phyloP scores from a whole-genome alignment of 2,888 invertebrate genomes.

The Silvanus unidentatus region DNA sequence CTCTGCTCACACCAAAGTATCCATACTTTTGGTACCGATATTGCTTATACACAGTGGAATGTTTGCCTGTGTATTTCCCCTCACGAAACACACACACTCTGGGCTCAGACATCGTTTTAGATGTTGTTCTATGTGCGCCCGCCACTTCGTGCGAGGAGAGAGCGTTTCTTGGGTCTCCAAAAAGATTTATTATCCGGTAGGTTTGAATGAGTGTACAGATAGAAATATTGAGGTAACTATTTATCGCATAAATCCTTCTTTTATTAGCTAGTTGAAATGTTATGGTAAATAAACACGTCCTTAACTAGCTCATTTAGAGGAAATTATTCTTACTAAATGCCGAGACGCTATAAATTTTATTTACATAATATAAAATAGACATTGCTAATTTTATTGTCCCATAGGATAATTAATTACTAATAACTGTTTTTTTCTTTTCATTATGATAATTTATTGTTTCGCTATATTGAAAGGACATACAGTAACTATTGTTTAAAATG shows the following conservation, averaged over 20 bases:
- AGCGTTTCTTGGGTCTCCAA: slow-evolving; percentile 23
- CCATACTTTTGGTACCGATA: neutral
- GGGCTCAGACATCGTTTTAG: neutral
- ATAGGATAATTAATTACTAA: too few species aligned
- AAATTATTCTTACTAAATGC: slow-evolving; percentile 8
- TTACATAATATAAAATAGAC: too few species aligned
- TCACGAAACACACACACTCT: slow-evolving; percentile 7
- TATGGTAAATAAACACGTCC: slow-evolving; percentile 25
- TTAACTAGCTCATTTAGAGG: slow-evolving; percentile 16
- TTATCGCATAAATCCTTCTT: slow-evolving; percentile 42
- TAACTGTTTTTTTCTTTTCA: too few species aligned
- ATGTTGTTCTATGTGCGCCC: slow-evolving; percentile 6
- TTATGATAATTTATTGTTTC: too few species aligned
- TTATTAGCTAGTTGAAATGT: slow-evolving; percentile 33
- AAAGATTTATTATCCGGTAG: slow-evolving; percentile 42
- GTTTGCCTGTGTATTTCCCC: slow-evolving; percentile 13
- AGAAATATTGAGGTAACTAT: slow-evolving; percentile 41
- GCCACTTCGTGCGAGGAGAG: slow-evolving; percentile 16
- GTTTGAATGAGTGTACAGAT: slow-evolving; percentile 40
- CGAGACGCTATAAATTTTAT: too few species aligned
- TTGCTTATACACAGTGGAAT: slow-evolving; percentile 10
- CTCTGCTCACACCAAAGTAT: too few species aligned
- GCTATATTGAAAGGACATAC: neutral
- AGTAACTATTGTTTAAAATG: slow-evolving; percentile 3
- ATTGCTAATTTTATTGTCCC: too few species aligned